Evolutionary conservation across 2,113 vertebrate species (phyloP).

Genomic region (Phoenicopterus ruber): DNA sequence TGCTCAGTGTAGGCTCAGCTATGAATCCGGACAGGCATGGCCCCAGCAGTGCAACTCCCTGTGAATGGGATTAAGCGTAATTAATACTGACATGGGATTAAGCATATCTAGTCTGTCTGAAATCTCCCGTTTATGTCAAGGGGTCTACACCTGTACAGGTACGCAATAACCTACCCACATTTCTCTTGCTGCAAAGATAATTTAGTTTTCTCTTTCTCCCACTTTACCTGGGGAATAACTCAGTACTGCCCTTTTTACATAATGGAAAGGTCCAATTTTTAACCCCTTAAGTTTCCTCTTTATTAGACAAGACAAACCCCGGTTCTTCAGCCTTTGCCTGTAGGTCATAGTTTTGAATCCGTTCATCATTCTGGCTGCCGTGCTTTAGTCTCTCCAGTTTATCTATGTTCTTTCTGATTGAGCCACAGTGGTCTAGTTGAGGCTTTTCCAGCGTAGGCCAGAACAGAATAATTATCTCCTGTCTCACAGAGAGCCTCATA

Average conservation of each 20-base stretch:
- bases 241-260: neutral
- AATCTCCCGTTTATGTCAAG: neutral
- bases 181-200: neutral
- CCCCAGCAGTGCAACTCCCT: neutral
- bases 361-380: neutral
- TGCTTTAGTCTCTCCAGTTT: neutral
- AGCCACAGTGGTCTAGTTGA: neutral
- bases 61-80: neutral
- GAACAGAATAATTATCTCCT: neutral
- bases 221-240: neutral
- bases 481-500: neutral
- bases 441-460: neutral
- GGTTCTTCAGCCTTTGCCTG: neutral
- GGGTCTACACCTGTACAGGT: neutral
- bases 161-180: neutral
- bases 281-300: neutral
- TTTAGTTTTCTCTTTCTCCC: neutral
- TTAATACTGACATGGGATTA: neutral
- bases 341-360: neutral
- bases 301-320: neutral
- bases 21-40: neutral
- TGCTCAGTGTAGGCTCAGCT: neutral
- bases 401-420: neutral
- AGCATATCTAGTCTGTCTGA: neutral
- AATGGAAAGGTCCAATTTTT: neutral